Evolutionary conservation across 2,797 vertebrate species (phyloP), one percentile per base, ranked within the genome.

Genomic region (Tenualosa ilisha): DNA sequence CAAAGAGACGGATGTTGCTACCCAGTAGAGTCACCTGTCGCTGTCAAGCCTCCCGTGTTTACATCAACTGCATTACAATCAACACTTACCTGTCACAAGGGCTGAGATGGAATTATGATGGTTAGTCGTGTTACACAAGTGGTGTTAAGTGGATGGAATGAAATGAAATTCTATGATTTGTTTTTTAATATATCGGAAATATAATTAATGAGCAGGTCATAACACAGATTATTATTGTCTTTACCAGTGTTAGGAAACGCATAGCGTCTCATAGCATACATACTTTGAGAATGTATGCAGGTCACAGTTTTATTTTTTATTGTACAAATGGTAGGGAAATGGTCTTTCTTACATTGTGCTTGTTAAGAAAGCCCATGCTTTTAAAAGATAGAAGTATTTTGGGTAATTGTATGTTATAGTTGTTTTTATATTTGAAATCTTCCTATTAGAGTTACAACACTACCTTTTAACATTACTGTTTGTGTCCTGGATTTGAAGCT

Each of bases 1-100:
- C 37, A 68, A 82, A 84, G 84, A 82, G 2, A 81, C 49, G 31
- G 85, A 20, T 20, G 20, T 68, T 79, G 85, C 43, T 61, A 22
- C 72, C 51, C 87, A 84, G 85, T 88, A 87, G 82, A 26, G n/a
- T 68, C 82, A 5, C 65, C 56, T 68, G 65, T 40, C 75, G 26
- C 72, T 43, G 43, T 81, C 83, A 43, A n/a, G 51, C 72, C 59
- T 75, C 65, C 84, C 75, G 72, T 84, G 86, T 85, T 87, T 87
- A 84, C 75, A 11, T 11, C 49, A 59, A 72, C 31, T 79, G 72
- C 40, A 79, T 79, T 46, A 79, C 72, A 79, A 37, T 79, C 72
- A 79, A 46, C 72, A 79, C 72, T 43, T 79, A 79, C 17, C 68
- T 79, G 72, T 79, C 40, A 43, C 37, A 79, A 79, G 72, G 72